Percentiles rank a stretch among this genome's conserved stretches.
These are phyloP conservation scores for Acleris emargana DNA, from an alignment of 2,888 invertebrate species.

Conservation along the genomic window DNA sequence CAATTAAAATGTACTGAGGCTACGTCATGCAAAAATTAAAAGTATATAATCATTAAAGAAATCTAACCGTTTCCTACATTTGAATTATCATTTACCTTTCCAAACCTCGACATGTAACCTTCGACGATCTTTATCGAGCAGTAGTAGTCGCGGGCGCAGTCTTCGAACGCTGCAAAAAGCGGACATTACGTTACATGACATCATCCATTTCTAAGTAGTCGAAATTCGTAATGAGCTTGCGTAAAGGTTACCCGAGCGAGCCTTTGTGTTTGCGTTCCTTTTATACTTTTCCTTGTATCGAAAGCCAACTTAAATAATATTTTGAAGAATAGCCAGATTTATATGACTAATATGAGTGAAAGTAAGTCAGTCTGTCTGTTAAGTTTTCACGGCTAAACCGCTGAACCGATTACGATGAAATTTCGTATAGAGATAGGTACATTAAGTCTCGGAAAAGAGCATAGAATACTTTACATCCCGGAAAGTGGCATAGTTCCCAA, in stretches of 20 bases:
- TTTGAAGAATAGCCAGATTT: no score
- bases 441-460: no score
- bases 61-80: not conserved
- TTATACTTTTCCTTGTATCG: no score
- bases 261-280: no score
- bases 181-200: conserved; percentile 32
- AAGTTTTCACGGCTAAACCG: no score
- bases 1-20: not conserved
- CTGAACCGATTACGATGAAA: no score
- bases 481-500: no score
- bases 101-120: conserved; percentile 84
- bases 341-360: no score
- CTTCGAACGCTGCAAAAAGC: conserved; percentile 83
- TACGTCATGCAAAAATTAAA: not conserved
- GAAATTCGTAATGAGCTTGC: conserved; percentile 11
- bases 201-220: conserved; percentile 29
- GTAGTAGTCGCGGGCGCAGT: conserved; percentile 83
- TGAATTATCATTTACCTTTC: conserved; percentile 64
- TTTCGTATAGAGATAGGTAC: no score
- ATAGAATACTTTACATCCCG: no score
- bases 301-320: no score
- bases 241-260: conserved; percentile 9
- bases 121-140: conserved; percentile 85
- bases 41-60: not conserved
- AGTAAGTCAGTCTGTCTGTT: no score